These are phyloP conservation scores for Metridium senile DNA, from an alignment of 92 coral and sea anemone genomes.

Conservation along the genomic window DNA sequence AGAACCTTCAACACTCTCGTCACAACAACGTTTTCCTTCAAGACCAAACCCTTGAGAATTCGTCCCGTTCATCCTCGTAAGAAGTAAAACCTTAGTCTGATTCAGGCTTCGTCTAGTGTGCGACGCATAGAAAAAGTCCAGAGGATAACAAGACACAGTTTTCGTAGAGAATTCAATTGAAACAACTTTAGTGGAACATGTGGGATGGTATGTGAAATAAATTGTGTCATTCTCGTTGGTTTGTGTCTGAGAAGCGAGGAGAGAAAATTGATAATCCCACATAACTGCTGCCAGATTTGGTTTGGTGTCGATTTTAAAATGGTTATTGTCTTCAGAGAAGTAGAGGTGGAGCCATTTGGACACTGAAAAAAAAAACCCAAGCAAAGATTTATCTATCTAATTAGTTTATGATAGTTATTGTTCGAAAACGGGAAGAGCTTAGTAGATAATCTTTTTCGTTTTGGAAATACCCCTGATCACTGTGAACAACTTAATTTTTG, in stretches of 20 bases:
- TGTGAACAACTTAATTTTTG: no score
- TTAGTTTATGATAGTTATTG: no score
- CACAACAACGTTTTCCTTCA: constrained; percentile 27
- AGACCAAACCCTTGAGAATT: constrained; percentile 28
- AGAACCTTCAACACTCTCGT: constrained; percentile 1
- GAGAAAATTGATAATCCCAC: constrained; percentile 64
- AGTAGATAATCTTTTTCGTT: no score
- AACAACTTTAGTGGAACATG: constrained; percentile 21
- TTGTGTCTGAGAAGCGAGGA: constrained; percentile 43
- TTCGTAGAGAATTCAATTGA: constrained; percentile 22
- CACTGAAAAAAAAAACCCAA: neutral
- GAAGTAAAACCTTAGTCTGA: constrained; percentile 32
- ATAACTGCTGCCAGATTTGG: constrained; percentile 25
- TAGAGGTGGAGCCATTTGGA: constrained; percentile 28
- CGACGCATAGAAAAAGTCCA: constrained; percentile 54
- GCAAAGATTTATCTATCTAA: no score
- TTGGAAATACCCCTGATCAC: no score
- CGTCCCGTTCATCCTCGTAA: constrained; percentile 31
- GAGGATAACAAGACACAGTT: constrained; percentile 40
- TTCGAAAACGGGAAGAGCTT: no score
- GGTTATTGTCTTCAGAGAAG: constrained; percentile 28
- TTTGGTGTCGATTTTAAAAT: constrained; percentile 52
- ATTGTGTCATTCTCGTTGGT: constrained; percentile 36
- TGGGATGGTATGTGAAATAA: constrained; percentile 50
- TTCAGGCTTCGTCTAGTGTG: neutral